Conservation (phyloP, 2,797 vertebrate genomes). For the Yasuhikotakia modesta region DNA sequence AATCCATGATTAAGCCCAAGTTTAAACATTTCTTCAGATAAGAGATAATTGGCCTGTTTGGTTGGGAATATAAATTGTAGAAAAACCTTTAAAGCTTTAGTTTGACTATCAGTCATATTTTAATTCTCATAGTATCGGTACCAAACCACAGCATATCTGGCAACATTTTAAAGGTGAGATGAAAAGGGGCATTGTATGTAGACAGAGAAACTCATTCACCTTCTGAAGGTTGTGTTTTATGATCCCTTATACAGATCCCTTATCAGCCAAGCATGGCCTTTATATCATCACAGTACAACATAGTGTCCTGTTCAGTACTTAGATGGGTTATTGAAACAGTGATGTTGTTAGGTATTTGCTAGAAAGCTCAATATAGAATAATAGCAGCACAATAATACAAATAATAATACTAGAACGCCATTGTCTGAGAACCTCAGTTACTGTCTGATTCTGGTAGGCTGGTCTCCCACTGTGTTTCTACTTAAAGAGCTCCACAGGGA, state of each 20-base stretch:
- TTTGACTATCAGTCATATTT: background rate
- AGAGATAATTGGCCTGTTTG: background rate
- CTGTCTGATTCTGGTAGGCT: background rate
- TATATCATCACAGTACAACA: background rate
- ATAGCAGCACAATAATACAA: background rate
- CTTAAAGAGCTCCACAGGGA: constrained; percentile 20
- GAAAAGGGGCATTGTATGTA: background rate
- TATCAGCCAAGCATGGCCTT: background rate
- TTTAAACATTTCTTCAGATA: background rate
- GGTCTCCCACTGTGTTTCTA: background rate
- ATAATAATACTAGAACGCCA: background rate
- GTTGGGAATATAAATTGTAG: background rate
- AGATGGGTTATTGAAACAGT: no score
- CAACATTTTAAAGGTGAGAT: background rate
- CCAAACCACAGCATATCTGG: background rate
- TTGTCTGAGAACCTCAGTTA: background rate
- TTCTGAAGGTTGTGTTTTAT: background rate
- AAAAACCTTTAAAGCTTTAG: background rate
- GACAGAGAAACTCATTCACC: background rate
- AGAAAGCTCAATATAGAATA: no score
- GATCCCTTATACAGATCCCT: background rate
- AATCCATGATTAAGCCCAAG: constrained; percentile 23
- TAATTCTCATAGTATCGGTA: background rate
- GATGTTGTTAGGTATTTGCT: no score
- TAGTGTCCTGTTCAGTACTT: background rate